phyloP scores from a whole-genome alignment of 2,113 vertebrate species.

The Mola mola region DNA sequence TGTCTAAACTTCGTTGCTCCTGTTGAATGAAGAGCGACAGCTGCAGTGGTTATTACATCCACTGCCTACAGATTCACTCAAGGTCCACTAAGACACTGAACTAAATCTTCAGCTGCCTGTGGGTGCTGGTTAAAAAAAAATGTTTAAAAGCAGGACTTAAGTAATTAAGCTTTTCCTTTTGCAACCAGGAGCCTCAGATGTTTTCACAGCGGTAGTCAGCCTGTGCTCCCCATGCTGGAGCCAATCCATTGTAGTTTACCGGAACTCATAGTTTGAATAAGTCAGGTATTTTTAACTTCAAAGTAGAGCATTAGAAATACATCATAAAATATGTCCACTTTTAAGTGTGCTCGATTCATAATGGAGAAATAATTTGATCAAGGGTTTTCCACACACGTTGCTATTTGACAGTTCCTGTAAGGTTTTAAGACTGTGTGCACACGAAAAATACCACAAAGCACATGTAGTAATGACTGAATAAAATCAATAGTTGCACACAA shows the following conservation, averaged over 20 bases:
- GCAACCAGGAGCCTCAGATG: constrained; percentile 25
- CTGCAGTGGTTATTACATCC: constrained; percentile 26
- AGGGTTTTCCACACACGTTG: constrained; percentile 18
- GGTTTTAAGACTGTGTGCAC: constrained; percentile 8
- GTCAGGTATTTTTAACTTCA: constrained; percentile 65
- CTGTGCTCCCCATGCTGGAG: constrained; percentile 18
- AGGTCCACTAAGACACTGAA: constrained; percentile 14
- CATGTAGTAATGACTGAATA: too few species aligned
- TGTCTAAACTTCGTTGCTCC: constrained; percentile 25
- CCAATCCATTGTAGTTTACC: constrained; percentile 42
- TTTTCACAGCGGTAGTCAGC: constrained; percentile 15
- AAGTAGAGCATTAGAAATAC: constrained; percentile 41
- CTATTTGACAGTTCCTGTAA: constrained; percentile 15
- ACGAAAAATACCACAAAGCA: too few species aligned
- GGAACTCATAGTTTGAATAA: constrained; percentile 42
- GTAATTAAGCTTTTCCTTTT: constrained; percentile 20
- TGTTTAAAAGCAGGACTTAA: constrained; percentile 36
- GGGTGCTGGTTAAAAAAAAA: neutral
- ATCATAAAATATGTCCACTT: constrained; percentile 3
- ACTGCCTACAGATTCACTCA: constrained; percentile 21
- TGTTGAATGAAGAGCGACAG: constrained; percentile 8
- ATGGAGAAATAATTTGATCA: constrained; percentile 48
- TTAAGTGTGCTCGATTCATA: constrained; percentile 25
- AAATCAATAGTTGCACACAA: too few species aligned
- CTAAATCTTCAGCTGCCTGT: neutral